These are phyloP conservation scores for Dinomys branickii DNA, from an alignment of 2,113 vertebrate species.

Conservation along the genomic window DNA sequence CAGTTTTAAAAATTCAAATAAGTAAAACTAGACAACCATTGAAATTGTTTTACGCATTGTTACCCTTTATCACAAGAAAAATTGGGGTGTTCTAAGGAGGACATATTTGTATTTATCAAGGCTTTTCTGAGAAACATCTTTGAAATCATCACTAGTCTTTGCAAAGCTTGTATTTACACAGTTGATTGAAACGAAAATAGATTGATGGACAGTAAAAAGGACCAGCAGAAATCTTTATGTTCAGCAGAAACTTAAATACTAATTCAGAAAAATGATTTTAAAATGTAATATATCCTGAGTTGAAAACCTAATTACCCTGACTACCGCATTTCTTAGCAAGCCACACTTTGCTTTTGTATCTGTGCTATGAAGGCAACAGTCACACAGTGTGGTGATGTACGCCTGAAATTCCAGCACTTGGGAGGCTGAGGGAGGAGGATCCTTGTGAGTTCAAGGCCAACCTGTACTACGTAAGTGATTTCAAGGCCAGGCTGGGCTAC, in stretches of 20 bases:
- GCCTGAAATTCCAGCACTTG: background rate
- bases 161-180: constrained; percentile 38
- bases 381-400: background rate
- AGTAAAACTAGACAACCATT: background rate
- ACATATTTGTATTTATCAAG: constrained; percentile 43
- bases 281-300: constrained; percentile 71
- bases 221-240: constrained; percentile 63
- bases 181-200: constrained; percentile 61
- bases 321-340: constrained; percentile 63
- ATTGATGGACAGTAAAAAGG: constrained; percentile 60
- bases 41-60: background rate
- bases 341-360: constrained; percentile 56
- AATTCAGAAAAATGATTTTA: constrained; percentile 71
- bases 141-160: constrained; percentile 53
- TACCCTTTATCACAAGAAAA: constrained; percentile 25
- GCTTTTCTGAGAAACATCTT: constrained; percentile 41
- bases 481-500: background rate
- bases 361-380: background rate
- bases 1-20: background rate
- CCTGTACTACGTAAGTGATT: background rate
- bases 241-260: constrained; percentile 64
- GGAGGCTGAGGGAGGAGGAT: too few relatives aligned
- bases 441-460: background rate
- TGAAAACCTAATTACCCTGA: constrained; percentile 71
- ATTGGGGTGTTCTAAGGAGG: background rate